Evolutionary conservation across 2,888 invertebrate species (phyloP).

Genomic region (Mimachlamys varia): DNA sequence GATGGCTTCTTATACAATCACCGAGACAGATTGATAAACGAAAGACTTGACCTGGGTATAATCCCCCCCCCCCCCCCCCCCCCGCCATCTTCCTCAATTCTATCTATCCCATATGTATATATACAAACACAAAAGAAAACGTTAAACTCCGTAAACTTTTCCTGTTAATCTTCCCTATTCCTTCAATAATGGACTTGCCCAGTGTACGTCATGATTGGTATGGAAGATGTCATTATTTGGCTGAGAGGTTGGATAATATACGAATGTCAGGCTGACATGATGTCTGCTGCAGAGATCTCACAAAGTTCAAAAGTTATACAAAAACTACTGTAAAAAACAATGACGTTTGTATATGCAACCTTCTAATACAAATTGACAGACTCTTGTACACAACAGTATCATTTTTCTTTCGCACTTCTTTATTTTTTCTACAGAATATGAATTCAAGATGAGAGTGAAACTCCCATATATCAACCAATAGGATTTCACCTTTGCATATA

Average conservation of each 20-base stretch:
- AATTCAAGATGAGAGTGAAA: background rate
- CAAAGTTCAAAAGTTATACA: background rate
- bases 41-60: background rate
- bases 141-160: background rate
- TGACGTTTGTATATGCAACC: background rate
- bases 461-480: background rate
- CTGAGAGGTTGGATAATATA: background rate
- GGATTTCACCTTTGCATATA: background rate
- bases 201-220: background rate
- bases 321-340: background rate
- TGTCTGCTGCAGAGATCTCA: background rate
- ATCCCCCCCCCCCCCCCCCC: background rate
- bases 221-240: background rate
- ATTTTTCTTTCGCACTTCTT: too few species aligned
- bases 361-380: background rate
- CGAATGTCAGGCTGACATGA: background rate
- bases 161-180: background rate
- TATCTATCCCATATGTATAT: background rate
- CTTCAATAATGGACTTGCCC: background rate
- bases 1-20: background rate
- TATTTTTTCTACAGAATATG: too few species aligned
- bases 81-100: background rate
- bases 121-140: background rate
- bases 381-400: background rate
- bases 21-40: background rate